Evolutionary conservation across 2,113 vertebrate species (phyloP).

Genomic region (Tiliqua scincoides): DNA sequence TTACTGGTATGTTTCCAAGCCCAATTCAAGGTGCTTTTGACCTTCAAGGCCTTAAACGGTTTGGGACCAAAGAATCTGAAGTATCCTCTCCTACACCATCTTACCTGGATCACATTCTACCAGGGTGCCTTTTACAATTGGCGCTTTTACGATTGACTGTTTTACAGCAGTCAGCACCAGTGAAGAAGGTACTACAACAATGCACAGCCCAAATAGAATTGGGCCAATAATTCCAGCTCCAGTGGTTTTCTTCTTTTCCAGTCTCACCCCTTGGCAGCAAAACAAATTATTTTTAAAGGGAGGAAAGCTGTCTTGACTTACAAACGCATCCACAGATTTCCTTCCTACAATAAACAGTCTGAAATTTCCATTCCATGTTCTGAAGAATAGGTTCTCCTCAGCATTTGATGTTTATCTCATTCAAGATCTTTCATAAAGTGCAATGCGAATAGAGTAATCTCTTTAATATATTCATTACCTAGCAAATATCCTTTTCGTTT

Average conservation of each 20-base stretch:
- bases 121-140: no score
- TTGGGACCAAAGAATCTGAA: no score
- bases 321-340: neutral
- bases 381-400: constrained; percentile 11
- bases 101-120: no score
- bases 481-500: constrained; percentile 3
- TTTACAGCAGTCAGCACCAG: no score
- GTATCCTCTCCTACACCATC: no score
- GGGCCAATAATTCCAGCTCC: no score
- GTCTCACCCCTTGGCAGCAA: neutral
- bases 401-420: neutral
- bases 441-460: constrained; percentile 35
- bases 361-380: neutral
- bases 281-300: neutral
- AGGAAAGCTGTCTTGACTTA: neutral
- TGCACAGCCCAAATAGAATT: no score
- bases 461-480: constrained; percentile 20
- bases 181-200: no score
- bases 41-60: no score
- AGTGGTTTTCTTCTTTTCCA: neutral
- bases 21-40: no score
- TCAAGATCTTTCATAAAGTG: constrained; percentile 39
- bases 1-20: no score
- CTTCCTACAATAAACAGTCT: neutral
- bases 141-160: no score